phyloP scores from a whole-genome alignment of 64 coral and sea anemone species.

The Pocillopora damicornis region DNA sequence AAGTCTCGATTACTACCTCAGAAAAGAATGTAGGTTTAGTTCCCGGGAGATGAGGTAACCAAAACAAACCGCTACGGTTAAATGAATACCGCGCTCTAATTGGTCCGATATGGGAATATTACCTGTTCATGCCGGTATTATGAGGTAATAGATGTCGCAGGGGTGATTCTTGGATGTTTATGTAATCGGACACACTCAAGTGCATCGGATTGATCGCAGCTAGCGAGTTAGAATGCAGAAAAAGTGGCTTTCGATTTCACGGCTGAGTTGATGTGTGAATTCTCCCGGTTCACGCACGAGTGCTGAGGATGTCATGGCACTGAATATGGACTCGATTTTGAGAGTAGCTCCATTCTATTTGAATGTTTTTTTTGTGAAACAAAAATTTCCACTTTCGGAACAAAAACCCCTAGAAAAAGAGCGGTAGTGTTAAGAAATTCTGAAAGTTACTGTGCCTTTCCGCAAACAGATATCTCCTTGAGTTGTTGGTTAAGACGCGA shows the following conservation, averaged over 20 bases:
- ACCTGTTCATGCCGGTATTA: constrained; percentile 53
- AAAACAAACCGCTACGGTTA: constrained; percentile 22
- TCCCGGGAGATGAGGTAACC: constrained; percentile 39
- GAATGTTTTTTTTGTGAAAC: no score
- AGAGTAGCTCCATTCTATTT: background rate
- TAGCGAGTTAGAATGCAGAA: background rate
- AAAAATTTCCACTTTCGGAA: no score
- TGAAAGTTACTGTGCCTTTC: no score
- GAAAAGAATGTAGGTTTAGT: constrained; percentile 35
- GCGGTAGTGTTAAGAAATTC: no score
- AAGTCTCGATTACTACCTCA: constrained; percentile 16
- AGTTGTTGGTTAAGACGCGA: no score
- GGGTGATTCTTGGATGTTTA: background rate
- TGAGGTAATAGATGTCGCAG: constrained; percentile 40
- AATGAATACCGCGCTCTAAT: constrained; percentile 17
- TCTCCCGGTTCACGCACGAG: background rate
- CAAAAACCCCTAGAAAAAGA: no score
- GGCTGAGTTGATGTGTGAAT: background rate
- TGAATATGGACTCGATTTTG: background rate
- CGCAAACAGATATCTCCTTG: no score
- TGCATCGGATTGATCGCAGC: background rate
- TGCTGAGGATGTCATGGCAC: background rate
- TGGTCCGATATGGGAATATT: constrained; percentile 4
- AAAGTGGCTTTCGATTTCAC: background rate
- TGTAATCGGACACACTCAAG: background rate